Percentiles rank a stretch among this genome's conserved stretches.
Evolutionary conservation across 2,888 invertebrate species (phyloP).

Genomic region (Pinctada fucata): DNA sequence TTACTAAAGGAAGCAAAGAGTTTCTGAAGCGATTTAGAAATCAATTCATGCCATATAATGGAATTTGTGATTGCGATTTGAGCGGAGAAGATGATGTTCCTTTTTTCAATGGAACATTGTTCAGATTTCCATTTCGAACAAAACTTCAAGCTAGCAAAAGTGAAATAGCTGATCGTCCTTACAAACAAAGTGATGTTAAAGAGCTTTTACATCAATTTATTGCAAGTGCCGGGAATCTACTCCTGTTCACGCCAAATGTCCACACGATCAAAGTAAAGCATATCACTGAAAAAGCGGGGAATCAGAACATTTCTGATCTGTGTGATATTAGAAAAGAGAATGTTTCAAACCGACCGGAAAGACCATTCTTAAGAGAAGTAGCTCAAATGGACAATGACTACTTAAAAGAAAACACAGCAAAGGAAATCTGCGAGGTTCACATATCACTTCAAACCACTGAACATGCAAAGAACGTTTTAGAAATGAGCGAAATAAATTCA

Average conservation of each 20-base stretch:
- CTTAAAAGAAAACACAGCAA: background rate
- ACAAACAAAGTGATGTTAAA: constrained; percentile 59
- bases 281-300: constrained; percentile 40
- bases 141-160: constrained; percentile 62
- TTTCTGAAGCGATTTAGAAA: constrained; percentile 54
- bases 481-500: background rate
- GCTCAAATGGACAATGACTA: background rate
- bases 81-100: constrained; percentile 4
- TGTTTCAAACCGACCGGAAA: background rate
- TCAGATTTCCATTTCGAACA: constrained; percentile 72
- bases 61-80: constrained; percentile 60
- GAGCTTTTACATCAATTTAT: constrained; percentile 60
- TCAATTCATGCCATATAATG: constrained; percentile 70
- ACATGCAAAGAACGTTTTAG: background rate
- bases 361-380: background rate
- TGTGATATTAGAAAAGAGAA: too few relatives aligned
- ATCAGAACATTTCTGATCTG: background rate
- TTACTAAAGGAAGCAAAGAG: constrained; percentile 41
- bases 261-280: constrained; percentile 58
- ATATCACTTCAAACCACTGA: background rate
- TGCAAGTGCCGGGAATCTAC: constrained; percentile 60
- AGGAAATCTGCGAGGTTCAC: background rate
- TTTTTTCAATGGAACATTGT: constrained; percentile 68
- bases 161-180: constrained; percentile 36
- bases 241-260: constrained; percentile 74